Evolutionary conservation across 2,888 invertebrate genomes (phyloP).

Genomic region (Lacanobia oleracea): DNA sequence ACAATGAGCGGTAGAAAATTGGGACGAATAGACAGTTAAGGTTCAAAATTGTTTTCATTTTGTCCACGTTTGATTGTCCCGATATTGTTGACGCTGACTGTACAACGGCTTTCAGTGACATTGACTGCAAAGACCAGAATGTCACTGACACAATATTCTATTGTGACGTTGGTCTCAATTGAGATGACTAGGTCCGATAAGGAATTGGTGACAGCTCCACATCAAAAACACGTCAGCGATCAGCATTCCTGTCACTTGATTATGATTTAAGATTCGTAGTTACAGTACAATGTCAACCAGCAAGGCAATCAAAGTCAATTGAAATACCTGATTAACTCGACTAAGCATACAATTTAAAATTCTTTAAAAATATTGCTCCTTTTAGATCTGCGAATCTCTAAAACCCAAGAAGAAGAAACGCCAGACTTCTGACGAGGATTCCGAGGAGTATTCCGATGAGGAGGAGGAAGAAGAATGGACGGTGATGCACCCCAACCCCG

Average conservation of each 20-base stretch:
- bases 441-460: conserved; percentile 89
- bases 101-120: no score
- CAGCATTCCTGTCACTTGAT: conserved; percentile 3
- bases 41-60: no score
- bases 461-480: conserved; percentile 91
- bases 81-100: no score
- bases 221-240: conserved; percentile 9
- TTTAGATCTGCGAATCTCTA: conserved; percentile 96
- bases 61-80: no score
- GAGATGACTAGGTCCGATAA: neutral
- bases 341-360: no score
- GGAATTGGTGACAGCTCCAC: neutral
- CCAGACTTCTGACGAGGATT: conserved; percentile 77
- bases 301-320: neutral
- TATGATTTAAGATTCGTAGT: neutral
- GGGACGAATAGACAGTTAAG: no score
- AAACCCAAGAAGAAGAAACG: conserved; percentile 83
- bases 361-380: neutral
- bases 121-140: no score
- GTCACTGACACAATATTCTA: neutral
- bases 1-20: no score
- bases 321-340: no score
- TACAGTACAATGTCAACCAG: neutral
- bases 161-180: neutral
- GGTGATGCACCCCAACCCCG: conserved; percentile 94